Conservation (phyloP, 2,797 vertebrate species). For the Pelochelys cantorii region DNA sequence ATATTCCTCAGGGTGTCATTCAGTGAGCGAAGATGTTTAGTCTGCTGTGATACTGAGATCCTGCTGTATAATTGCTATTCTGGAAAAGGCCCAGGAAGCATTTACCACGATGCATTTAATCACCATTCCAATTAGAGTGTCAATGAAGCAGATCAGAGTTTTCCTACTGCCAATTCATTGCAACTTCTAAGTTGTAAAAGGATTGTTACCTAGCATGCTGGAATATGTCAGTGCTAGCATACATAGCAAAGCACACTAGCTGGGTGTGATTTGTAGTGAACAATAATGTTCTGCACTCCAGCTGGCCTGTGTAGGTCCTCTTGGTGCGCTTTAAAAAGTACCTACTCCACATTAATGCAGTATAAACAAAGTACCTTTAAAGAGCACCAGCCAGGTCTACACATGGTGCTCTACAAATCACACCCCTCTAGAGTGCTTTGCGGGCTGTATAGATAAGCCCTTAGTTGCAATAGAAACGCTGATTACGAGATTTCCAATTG, state of each 20-base stretch:
- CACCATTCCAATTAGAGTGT: conserved; percentile 66
- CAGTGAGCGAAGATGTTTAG: conserved; percentile 38
- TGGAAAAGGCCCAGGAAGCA: conserved; percentile 67
- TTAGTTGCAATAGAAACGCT: conserved; percentile 53
- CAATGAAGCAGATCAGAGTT: conserved; percentile 66
- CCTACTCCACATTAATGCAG: not conserved
- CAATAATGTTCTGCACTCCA: not conserved
- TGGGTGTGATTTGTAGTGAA: not conserved
- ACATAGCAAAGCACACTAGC: not conserved
- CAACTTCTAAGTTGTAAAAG: conserved; percentile 68
- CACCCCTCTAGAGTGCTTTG: not conserved
- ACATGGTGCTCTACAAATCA: not conserved
- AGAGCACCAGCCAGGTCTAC: not conserved
- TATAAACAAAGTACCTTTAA: not conserved
- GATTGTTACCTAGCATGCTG: conserved; percentile 66
- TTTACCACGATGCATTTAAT: conserved; percentile 75
- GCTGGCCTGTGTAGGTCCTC: not conserved
- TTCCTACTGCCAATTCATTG: conserved; percentile 66
- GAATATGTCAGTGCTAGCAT: conserved; percentile 44
- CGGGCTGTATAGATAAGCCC: not conserved
- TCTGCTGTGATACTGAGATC: conserved; percentile 29
- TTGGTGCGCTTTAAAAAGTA: not conserved
- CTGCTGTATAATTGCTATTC: conserved; percentile 61
- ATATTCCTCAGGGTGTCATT: conserved; percentile 49
- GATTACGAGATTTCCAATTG: conserved; percentile 64